A percentile compares a stretch with the other conserved stretches of the same genome.
phyloP scores from a whole-genome alignment of 2,113 vertebrate species.

The Mungos mungo region DNA sequence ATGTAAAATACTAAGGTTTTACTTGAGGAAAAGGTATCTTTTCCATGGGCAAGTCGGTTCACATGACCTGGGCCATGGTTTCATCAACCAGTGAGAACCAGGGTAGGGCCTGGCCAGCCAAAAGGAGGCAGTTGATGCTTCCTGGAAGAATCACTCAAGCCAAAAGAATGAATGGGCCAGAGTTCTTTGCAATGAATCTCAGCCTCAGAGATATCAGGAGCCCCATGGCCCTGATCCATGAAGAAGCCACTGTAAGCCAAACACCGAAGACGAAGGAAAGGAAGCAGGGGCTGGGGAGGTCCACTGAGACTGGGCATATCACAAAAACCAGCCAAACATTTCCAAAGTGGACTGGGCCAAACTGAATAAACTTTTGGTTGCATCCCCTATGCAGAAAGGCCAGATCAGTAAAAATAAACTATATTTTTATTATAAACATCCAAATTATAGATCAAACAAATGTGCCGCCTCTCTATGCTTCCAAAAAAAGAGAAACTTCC shows the following conservation, averaged over 20 bases:
- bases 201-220: not conserved
- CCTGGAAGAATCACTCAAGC: not conserved
- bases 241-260: not conserved
- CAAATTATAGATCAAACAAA: not conserved
- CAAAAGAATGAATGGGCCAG: not conserved
- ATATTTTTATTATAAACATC: not conserved
- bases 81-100: not conserved
- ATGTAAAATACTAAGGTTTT: not conserved
- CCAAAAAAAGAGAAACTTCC: not conserved
- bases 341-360: not conserved
- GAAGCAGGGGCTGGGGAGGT: accelerated
- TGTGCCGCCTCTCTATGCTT: not conserved
- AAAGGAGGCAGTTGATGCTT: not conserved
- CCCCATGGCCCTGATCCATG: not conserved
- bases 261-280: not conserved
- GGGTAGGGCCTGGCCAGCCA: not conserved
- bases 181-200: not conserved
- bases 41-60: not conserved
- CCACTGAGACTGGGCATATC: accelerated
- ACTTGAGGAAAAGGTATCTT: too few relatives aligned
- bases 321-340: not conserved
- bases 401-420: not conserved
- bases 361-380: not conserved
- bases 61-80: not conserved
- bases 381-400: not conserved